Percentiles rank a stretch among this genome's conserved stretches.
Conservation (phyloP, 2,113 vertebrate genomes). For the Synchiropus splendidus region DNA sequence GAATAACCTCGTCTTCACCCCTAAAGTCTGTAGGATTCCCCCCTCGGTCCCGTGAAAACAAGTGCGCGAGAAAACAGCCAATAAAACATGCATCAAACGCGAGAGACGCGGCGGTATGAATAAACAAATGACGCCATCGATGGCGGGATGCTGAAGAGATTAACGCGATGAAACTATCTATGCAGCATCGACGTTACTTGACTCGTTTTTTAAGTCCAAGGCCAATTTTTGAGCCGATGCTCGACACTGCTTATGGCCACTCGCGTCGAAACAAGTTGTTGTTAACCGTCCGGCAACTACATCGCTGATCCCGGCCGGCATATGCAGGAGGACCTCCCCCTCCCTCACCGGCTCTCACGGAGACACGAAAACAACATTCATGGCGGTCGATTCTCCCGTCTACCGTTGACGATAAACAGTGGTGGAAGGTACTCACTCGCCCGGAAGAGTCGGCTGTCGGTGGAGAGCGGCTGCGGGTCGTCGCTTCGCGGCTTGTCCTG, state of each 20-base stretch:
- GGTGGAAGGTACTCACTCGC: constrained; percentile 19
- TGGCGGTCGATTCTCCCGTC: no score
- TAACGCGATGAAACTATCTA: no score
- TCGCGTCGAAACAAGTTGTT: no score
- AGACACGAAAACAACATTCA: no score
- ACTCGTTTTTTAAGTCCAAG: no score
- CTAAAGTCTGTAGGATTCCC: no score
- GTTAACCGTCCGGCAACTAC: no score
- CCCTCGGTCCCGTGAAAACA: no score
- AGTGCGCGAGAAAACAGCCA: rapidly evolving
- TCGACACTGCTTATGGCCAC: no score
- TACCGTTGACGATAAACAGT: rapidly evolving
- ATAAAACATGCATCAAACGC: background rate
- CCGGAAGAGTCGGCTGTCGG: constrained; percentile 11
- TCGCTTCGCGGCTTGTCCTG: constrained; percentile 30
- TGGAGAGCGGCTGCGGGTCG: constrained; percentile 20
- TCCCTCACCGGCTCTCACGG: background rate
- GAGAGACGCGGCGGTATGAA: background rate
- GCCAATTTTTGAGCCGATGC: no score
- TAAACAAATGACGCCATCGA: constrained; percentile 6
- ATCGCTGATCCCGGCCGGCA: constrained; percentile 27
- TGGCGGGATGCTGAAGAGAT: background rate
- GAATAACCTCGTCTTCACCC: background rate
- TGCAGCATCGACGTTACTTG: no score
- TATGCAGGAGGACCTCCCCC: constrained; percentile 12